Evolutionary conservation across 2,797 vertebrate species (phyloP).

Genomic region (Tolypeutes matacus): DNA sequence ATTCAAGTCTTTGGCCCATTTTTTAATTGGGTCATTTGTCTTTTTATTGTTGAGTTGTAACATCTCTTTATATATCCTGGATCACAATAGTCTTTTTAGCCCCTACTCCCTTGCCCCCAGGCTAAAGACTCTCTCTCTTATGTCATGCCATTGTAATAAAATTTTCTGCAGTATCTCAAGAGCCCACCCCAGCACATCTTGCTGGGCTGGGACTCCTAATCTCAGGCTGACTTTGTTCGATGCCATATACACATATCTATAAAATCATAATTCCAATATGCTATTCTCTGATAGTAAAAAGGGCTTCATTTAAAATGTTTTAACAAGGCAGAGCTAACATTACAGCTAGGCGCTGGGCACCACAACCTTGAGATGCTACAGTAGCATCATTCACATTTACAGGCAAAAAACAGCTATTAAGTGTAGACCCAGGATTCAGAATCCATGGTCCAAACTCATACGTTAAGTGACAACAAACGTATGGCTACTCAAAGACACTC

Average conservation of each 20-base stretch:
- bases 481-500: not conserved
- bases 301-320: slow-evolving; percentile 21
- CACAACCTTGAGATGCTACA: not conserved
- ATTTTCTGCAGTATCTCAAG: not conserved
- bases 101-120: not conserved
- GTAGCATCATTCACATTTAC: not conserved
- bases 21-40: too few relatives aligned
- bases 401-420: not conserved
- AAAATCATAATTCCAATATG: not conserved
- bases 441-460: not conserved
- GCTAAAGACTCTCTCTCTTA: not conserved
- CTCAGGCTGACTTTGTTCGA: not conserved
- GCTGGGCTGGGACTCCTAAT: not conserved
- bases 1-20: too few relatives aligned
- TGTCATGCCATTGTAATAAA: not conserved
- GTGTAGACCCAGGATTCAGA: not conserved
- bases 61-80: too few relatives aligned
- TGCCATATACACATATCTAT: not conserved
- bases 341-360: not conserved
- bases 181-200: not conserved
- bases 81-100: slow-evolving; percentile 13
- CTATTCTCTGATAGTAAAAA: not conserved
- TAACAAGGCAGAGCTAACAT: not conserved
- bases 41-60: too few relatives aligned
- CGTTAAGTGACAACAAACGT: not conserved